Percentiles rank a stretch among this genome's conserved stretches.
These are phyloP conservation scores for Solenopsis invicta DNA, from an alignment of 1,140 invertebrate species.

Conservation along the genomic window DNA sequence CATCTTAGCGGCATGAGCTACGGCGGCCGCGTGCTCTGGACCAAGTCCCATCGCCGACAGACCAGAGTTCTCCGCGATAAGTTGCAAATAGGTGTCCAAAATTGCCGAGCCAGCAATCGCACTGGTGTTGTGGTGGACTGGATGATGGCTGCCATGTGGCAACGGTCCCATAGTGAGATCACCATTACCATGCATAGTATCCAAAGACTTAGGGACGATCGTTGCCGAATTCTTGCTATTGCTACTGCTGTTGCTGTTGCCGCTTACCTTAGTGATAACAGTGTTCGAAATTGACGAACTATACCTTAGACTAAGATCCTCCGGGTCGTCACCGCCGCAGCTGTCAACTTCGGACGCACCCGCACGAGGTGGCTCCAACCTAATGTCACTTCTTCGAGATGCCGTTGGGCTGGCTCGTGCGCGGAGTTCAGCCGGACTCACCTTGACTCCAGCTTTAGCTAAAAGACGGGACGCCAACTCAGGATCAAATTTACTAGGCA, in stretches of 20 bases:
- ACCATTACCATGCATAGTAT: slow-evolving; percentile 86
- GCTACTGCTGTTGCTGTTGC: slow-evolving; percentile 65
- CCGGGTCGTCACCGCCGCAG: slow-evolving; percentile 93
- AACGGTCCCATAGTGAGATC: slow-evolving; percentile 86
- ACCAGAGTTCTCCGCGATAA: slow-evolving; percentile 93
- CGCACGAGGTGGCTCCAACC: slow-evolving; percentile 90
- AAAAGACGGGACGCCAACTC: slow-evolving; percentile 93
- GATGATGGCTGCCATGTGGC: slow-evolving; percentile 75
- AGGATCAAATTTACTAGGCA: slow-evolving; percentile 96
- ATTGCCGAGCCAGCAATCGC: slow-evolving; percentile 91
- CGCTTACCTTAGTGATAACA: slow-evolving; percentile 83
- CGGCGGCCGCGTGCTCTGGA: slow-evolving; percentile 87
- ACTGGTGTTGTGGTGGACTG: slow-evolving; percentile 84
- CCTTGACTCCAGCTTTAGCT: slow-evolving; percentile 95
- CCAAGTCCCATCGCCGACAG: slow-evolving; percentile 86
- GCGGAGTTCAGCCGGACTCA: slow-evolving; percentile 93
- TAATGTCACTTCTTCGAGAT: slow-evolving; percentile 92
- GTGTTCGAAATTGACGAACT: slow-evolving; percentile 84
- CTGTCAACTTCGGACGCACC: slow-evolving; percentile 90
- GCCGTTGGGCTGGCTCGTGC: slow-evolving; percentile 94
- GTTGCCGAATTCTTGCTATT: slow-evolving; percentile 75
- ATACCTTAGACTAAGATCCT: slow-evolving; percentile 89
- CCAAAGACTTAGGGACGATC: slow-evolving; percentile 89
- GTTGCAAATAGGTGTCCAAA: slow-evolving; percentile 94
- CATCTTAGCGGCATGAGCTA: slow-evolving; percentile 90